A percentile compares a stretch with the other conserved stretches of the same genome.
These are phyloP conservation scores for Microcaecilia unicolor DNA, from an alignment of 2,797 vertebrate genomes.

Conservation along the genomic window DNA sequence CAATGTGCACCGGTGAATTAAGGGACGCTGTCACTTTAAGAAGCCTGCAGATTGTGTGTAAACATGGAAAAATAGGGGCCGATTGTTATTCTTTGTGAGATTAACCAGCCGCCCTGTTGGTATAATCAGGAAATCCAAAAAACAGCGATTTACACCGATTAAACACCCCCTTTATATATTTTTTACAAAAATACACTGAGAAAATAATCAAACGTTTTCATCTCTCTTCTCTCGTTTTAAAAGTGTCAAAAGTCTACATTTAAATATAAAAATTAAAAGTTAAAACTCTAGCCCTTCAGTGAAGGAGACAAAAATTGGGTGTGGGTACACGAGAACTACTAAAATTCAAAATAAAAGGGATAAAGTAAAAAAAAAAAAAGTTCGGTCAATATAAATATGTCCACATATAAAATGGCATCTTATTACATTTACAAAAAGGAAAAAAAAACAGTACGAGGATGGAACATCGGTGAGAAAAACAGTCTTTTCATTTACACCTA, in stretches of 20 bases:
- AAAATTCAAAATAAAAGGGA: conserved; percentile 47
- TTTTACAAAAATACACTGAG: conserved; percentile 99
- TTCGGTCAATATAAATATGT: conserved; percentile 98
- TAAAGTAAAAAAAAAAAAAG: conserved; percentile 68
- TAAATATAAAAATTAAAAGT: conserved; percentile 98
- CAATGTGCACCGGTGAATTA: conserved; percentile 35
- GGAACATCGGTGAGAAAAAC: conserved; percentile 72
- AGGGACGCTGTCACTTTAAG: conserved; percentile 91
- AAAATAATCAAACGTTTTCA: conserved; percentile 99
- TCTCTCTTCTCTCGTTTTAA: conserved; percentile 84
- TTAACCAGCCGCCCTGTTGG: conserved; percentile 83
- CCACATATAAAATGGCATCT: conserved; percentile 98
- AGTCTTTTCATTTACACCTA: conserved; percentile 78
- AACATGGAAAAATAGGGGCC: conserved; percentile 88
- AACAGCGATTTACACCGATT: conserved; percentile 95
- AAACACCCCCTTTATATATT: conserved; percentile 96
- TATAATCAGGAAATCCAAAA: conserved; percentile 92
- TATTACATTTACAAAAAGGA: conserved; percentile 82
- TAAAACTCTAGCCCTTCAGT: conserved; percentile 99
- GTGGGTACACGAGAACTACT: conserved; percentile 76
- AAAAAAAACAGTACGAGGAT: conserved; percentile 66
- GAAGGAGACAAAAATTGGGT: conserved; percentile 96
- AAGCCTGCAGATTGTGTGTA: conserved; percentile 94
- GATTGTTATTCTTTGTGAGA: conserved; percentile 58
- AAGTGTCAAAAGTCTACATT: conserved; percentile 99